Evolutionary conservation across 2,113 vertebrate species (phyloP).

Genomic region (Gavialis gangeticus): DNA sequence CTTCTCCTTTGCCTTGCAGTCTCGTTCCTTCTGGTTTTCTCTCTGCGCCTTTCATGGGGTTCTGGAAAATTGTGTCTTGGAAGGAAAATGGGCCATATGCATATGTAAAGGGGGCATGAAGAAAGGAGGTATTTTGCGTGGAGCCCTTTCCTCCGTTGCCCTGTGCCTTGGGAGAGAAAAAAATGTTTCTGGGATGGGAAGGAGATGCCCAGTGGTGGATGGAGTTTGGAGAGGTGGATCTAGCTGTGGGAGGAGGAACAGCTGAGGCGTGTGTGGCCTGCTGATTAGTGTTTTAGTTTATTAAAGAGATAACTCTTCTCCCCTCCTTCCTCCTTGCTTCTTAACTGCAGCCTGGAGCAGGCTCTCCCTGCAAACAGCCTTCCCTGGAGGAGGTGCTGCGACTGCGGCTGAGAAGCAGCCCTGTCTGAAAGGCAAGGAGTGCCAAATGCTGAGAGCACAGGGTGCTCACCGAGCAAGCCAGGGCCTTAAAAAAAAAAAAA

Average conservation of each 20-base stretch:
- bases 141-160: neutral
- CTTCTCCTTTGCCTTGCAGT: slow-evolving; percentile 16
- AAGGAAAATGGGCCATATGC: neutral
- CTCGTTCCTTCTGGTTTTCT: neutral
- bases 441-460: neutral
- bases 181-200: neutral
- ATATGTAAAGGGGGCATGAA: neutral
- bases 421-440: rapidly evolving
- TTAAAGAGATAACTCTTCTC: neutral
- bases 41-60: neutral
- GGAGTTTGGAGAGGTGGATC: neutral
- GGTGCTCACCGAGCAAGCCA: neutral
- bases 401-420: neutral
- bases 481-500: neutral
- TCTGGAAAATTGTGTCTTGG: neutral
- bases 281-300: neutral
- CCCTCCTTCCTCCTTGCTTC: neutral
- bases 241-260: neutral
- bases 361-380: neutral
- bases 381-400: neutral
- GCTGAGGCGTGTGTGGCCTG: neutral
- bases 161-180: neutral
- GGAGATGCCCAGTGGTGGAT: neutral
- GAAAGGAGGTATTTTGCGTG: neutral
- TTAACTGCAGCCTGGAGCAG: neutral